phyloP scores from a whole-genome alignment of 1,140 invertebrate species.

The Lordiphosa mommai region DNA sequence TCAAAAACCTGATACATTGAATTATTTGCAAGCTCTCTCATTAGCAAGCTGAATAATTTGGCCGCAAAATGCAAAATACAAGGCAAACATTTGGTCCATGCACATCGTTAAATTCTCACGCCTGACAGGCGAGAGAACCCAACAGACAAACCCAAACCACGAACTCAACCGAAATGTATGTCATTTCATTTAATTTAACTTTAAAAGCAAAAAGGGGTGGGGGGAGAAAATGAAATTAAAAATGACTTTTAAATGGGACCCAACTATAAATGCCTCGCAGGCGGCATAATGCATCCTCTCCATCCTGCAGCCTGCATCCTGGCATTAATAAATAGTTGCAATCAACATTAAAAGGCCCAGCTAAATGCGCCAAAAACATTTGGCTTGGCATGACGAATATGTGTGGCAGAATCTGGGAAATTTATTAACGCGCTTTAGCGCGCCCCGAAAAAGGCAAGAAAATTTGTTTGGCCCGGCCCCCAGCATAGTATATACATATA shows the following conservation, averaged over 20 bases:
- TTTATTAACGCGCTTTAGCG: conserved; percentile 52
- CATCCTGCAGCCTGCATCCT: conserved; percentile 10
- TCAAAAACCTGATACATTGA: too few species aligned
- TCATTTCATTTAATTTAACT: conserved; percentile 43
- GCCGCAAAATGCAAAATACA: neutral
- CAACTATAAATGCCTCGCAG: conserved; percentile 23
- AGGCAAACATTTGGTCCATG: conserved; percentile 26
- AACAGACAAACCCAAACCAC: conserved; percentile 17
- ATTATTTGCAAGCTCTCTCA: too few species aligned
- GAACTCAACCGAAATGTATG: conserved; percentile 35
- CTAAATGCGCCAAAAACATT: conserved; percentile 55
- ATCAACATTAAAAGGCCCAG: conserved; percentile 63
- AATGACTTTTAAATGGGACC: conserved; percentile 56
- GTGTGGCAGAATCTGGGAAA: conserved; percentile 21
- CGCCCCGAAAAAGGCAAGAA: conserved; percentile 7
- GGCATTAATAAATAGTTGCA: conserved; percentile 69
- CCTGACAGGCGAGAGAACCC: conserved; percentile 34
- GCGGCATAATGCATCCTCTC: neutral
- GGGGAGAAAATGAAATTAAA: conserved; percentile 19
- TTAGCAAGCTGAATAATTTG: too few species aligned
- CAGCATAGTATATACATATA: neutral
- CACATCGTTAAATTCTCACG: conserved; percentile 69
- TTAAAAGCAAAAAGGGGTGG: conserved; percentile 37
- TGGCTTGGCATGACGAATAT: conserved; percentile 39
- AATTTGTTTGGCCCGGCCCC: conserved; percentile 23